Evolutionary conservation across 2,113 vertebrate genomes (phyloP).

Genomic region (Asarcornis scutulata): DNA sequence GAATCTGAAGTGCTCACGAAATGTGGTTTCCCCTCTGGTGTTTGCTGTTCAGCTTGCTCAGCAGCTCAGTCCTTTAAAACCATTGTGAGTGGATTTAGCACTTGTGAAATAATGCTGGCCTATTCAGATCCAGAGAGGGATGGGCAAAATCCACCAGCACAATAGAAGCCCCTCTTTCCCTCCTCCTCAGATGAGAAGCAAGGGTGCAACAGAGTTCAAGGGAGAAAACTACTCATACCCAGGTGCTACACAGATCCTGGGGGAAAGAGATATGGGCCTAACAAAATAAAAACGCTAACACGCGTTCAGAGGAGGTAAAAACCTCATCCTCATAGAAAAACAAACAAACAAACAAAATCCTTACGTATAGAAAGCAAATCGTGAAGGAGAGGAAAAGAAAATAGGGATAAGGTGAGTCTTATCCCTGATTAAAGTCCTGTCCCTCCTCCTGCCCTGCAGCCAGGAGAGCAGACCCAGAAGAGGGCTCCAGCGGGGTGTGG

Average conservation of each 20-base stretch:
- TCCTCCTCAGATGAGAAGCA: neutral
- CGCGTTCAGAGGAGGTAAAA: neutral
- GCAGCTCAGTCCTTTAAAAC: constrained; percentile 59
- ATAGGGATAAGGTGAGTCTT: neutral
- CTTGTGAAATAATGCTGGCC: constrained; percentile 61
- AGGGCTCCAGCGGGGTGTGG: rapidly evolving
- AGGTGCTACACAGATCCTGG: neutral
- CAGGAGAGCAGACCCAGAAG: neutral
- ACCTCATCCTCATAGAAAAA: neutral
- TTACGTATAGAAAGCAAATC: neutral
- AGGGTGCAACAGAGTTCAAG: neutral
- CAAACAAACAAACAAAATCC: neutral
- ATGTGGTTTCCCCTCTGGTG: constrained; percentile 67
- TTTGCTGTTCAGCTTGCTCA: constrained; percentile 71
- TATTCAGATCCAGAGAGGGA: constrained; percentile 31
- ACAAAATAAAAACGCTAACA: neutral
- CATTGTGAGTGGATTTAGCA: constrained; percentile 59
- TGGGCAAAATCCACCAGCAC: constrained; percentile 36
- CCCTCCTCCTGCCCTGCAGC: neutral
- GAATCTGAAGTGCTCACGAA: constrained; percentile 52
- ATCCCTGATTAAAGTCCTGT: neutral
- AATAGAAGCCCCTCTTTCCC: constrained; percentile 2
- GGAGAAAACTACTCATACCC: neutral
- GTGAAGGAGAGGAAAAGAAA: neutral
- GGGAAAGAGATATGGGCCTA: neutral